Percentiles rank a stretch among this genome's conserved stretches.
Evolutionary conservation across 2,113 vertebrate species (phyloP).

Genomic region (Canis aureus): DNA sequence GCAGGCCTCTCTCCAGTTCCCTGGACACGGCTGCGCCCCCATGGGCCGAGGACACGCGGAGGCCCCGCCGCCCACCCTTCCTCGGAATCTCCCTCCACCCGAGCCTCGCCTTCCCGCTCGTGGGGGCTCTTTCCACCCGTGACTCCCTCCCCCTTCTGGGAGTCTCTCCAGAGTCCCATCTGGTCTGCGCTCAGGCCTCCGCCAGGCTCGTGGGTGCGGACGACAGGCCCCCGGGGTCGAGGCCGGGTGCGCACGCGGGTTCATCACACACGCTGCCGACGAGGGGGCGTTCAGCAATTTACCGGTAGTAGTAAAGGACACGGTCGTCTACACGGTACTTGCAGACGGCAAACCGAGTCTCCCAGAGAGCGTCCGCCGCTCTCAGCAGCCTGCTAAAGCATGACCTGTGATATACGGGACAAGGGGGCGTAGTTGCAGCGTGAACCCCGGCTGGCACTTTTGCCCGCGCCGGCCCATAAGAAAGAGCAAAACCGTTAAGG

Average conservation of each 20-base stretch:
- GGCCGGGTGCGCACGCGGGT: too few species aligned
- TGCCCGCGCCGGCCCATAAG: neutral
- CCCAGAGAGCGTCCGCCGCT: neutral
- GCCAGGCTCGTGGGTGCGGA: too few species aligned
- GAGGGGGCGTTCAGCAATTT: constrained; percentile 32
- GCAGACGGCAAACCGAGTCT: neutral
- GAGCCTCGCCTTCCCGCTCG: neutral
- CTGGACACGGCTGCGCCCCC: neutral
- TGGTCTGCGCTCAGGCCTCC: neutral
- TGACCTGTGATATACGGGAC: neutral
- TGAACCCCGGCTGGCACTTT: constrained; percentile 2
- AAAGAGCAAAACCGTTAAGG: constrained; percentile 21
- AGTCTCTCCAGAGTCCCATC: neutral
- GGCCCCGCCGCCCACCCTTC: too few species aligned
- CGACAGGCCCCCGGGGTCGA: too few species aligned
- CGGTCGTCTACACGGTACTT: neutral
- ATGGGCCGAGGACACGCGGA: neutral
- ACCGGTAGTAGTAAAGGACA: neutral
- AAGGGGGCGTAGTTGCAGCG: neutral
- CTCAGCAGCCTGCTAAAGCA: neutral
- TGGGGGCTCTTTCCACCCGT: neutral
- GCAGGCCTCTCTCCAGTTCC: neutral
- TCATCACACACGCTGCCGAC: neutral
- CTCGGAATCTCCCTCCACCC: too few species aligned
- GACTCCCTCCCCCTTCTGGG: neutral